phyloP scores from a whole-genome alignment of 1,140 invertebrate genomes.

The Himalopsyche phryganea region DNA sequence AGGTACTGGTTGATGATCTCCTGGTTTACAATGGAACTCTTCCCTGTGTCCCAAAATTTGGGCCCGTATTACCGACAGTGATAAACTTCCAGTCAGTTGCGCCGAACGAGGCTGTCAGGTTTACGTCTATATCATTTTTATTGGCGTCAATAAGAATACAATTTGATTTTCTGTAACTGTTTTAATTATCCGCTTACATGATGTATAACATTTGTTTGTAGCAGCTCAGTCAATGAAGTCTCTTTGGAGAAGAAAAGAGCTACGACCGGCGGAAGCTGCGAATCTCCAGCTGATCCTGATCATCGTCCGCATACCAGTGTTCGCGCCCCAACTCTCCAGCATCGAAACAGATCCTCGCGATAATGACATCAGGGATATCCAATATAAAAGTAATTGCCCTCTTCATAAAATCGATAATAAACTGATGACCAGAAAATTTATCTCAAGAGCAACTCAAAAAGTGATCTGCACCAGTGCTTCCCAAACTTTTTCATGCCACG shows the following conservation, averaged over 20 bases:
- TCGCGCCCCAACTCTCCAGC: constrained; percentile 20
- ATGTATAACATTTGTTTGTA: too few relatives aligned
- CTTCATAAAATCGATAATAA: too few relatives aligned
- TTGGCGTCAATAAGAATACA: too few relatives aligned
- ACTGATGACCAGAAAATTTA: too few relatives aligned
- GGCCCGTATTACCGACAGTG: constrained; percentile 36
- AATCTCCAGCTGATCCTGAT: constrained; percentile 36
- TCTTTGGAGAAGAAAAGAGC: neutral
- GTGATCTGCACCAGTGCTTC: too few relatives aligned
- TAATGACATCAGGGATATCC: constrained; percentile 15
- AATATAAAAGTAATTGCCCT: constrained; percentile 7
- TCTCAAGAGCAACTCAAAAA: too few relatives aligned
- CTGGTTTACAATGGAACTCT: constrained; percentile 71
- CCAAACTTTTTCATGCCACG: too few relatives aligned
- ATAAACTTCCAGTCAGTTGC: constrained; percentile 16
- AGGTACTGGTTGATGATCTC: constrained; percentile 74
- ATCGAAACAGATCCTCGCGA: constrained; percentile 34
- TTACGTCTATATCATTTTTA: too few relatives aligned
- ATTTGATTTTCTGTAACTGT: too few relatives aligned
- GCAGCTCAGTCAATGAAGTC: too few relatives aligned
- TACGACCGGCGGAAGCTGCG: constrained; percentile 40
- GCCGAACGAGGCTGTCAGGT: constrained; percentile 10
- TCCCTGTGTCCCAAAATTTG: constrained; percentile 45
- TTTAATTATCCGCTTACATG: too few relatives aligned
- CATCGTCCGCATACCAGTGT: constrained; percentile 41